Base-by-base conservation (phyloP, 1,140 invertebrate genomes). In the Aricia agestis region DNA sequence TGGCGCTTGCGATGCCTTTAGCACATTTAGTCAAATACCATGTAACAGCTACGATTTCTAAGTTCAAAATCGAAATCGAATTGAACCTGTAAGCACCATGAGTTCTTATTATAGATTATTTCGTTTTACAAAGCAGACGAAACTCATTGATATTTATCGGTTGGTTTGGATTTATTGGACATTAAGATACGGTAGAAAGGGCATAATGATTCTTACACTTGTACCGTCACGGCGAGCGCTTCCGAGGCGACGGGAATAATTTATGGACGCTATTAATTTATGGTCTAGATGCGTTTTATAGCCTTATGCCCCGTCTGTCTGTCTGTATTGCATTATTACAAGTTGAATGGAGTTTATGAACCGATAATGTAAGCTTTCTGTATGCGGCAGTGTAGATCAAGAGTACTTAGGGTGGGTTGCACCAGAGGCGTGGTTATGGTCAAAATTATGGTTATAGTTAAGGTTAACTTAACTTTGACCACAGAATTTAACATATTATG, bases 121-220 rank as follows among this genome's bases (percentile, higher is more conserved):
- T 13, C 45, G 13, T 52, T 52, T 52, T 13, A 15, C 45, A 52
- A 52, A 13, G 45, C 45, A 52, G 45, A 52, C 45, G 10, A 15
- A 15, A 52, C 59, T 74, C 70, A 75, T 75, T 77, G 52, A 77
- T 73, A 74, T 77, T 75, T 73, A 79, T 75, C 73, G 68, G 67
- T 68, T 58, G 25, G 72, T 69, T 74, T 71, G 67, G 72, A 77
- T 79, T 75, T 77, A 77, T 79, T 76, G 76, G 74, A 76, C 74
- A 73, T 77, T 76, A 77, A 76, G 76, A 77, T 77, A 79, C 71
- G 68, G 58, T 63, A 59, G 58, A 36, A 18, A 61, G n/a, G 31
- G 11, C 13, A 36, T 11, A 57, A 36, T 32, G 68, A 52, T 36
- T 36, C 45, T 52, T 52, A 52, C 13, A 52, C 45, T 52, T 52